Evolutionary conservation across 2,888 invertebrate genomes (phyloP), one percentile per base, ranked within the genome.

Genomic region (Rhaphigaster nebulosa): DNA sequence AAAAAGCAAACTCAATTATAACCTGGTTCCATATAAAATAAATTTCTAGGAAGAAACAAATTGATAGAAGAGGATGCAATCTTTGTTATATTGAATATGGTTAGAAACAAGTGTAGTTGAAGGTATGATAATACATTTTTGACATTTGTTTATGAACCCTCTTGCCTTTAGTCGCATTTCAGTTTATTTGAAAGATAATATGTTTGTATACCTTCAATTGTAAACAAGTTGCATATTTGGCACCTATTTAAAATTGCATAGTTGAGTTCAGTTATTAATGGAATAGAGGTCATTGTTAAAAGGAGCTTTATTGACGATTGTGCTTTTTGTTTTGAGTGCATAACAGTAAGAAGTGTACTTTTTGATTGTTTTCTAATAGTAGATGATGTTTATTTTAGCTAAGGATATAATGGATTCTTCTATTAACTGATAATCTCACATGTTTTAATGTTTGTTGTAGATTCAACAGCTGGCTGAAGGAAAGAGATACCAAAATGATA

Each of bases 211-310:
- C 15, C 13, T 50, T n/a, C 45, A 84, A n/a, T 84, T 45, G 45
- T 45, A n/a, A 84, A 41, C 45, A 84, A n/a, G 84, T 45, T 70
- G 76, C 52, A 89, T 87, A 60, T 76, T 87, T 87, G 87, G 90
- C 87, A 87, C 84, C 90, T 56, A 65, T 87, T 80, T 84, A 52
- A 76, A 45, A 90, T 90, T 84, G 52, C 80, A 56, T 52, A 60
- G 84, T 76, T n/a, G 54, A 60, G 70, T 54, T 90, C n/a, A 90
- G 90, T 90, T 90, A 90, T 90, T 90, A 90, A 87, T 90, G 90
- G 90, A 90, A 90, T 90, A 90, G 90, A 90, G 90, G 90, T 90
- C 90, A 90, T 56, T 87, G 87, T 65, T 70, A 41, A 90, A 87
- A 87, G 52, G 29, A 87, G 50, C 38, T 50, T 90, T 87, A 76